A percentile compares a stretch with the other conserved stretches of the same genome.
phyloP scores from a whole-genome alignment of 2,797 vertebrate species.

The Myripristis murdjan region DNA sequence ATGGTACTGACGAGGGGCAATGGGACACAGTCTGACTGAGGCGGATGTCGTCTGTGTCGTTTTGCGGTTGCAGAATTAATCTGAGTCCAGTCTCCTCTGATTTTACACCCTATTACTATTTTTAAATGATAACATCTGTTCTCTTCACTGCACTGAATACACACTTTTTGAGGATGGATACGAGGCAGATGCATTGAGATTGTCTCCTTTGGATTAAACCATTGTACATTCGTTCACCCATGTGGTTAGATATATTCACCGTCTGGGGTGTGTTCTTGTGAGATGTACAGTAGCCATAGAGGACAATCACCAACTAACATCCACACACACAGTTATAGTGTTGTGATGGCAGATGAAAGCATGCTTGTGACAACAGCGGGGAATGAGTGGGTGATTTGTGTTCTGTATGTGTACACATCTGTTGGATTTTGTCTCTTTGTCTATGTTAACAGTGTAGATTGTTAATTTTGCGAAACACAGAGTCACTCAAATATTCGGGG shows the following conservation, averaged over 20 bases:
- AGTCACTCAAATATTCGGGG: slow-evolving; percentile 52
- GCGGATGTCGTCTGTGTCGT: slow-evolving; percentile 33
- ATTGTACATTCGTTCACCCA: slow-evolving; percentile 29
- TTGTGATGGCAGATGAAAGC: slow-evolving; percentile 54
- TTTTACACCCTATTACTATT: slow-evolving; percentile 27
- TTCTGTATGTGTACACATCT: slow-evolving; percentile 52
- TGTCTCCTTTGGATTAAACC: slow-evolving; percentile 23
- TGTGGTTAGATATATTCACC: slow-evolving; percentile 20
- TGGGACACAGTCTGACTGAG: slow-evolving; percentile 9
- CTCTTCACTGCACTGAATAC: slow-evolving; percentile 45
- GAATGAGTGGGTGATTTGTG: slow-evolving; percentile 50
- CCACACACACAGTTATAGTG: slow-evolving; percentile 44
- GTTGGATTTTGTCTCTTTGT: slow-evolving; percentile 51
- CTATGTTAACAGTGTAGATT: slow-evolving; percentile 63
- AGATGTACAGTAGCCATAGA: slow-evolving; percentile 46
- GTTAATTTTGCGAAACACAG: slow-evolving; percentile 45
- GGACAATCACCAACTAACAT: slow-evolving; percentile 48
- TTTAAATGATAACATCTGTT: slow-evolving; percentile 26
- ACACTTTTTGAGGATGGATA: background rate
- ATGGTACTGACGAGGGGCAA: slow-evolving; percentile 23
- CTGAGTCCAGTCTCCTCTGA: slow-evolving; percentile 34
- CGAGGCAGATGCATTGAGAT: background rate
- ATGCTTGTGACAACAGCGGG: slow-evolving; percentile 46
- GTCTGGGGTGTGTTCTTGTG: slow-evolving; percentile 15
- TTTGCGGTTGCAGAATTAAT: slow-evolving; percentile 32